These are phyloP conservation scores for Bellardia pandia DNA, from an alignment of 2,888 invertebrate species.

Conservation along the genomic window DNA sequence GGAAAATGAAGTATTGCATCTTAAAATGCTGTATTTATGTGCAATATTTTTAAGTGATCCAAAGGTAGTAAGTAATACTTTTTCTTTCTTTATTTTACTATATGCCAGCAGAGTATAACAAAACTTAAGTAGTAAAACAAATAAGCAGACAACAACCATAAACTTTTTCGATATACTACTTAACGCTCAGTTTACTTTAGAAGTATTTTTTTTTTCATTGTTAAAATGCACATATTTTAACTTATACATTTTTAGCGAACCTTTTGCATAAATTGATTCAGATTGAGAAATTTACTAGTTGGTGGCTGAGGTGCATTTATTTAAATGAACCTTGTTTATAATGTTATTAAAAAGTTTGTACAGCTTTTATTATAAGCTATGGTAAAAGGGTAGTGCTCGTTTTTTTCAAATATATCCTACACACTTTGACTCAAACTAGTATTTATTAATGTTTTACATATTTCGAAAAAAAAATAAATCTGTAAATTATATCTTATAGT, in stretches of 20 bases:
- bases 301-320: neutral
- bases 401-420: too few species aligned
- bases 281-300: neutral
- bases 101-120: conserved; percentile 6
- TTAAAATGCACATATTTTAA: neutral
- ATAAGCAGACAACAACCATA: neutral
- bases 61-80: neutral
- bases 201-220: neutral
- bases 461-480: too few species aligned
- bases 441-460: too few species aligned
- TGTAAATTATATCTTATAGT: too few species aligned
- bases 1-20: too few species aligned
- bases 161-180: neutral
- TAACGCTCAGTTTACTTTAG: neutral
- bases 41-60: neutral
- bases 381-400: too few species aligned
- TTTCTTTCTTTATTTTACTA: neutral
- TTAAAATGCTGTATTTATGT: too few species aligned
- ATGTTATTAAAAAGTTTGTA: neutral
- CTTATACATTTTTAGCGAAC: neutral
- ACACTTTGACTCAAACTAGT: too few species aligned
- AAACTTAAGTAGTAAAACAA: neutral
- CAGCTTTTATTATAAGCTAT: too few species aligned
- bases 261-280: conserved; percentile 1
- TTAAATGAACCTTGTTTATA: neutral